Conservation (phyloP, 2,888 invertebrate genomes). For the Pilophorus perplexus region DNA sequence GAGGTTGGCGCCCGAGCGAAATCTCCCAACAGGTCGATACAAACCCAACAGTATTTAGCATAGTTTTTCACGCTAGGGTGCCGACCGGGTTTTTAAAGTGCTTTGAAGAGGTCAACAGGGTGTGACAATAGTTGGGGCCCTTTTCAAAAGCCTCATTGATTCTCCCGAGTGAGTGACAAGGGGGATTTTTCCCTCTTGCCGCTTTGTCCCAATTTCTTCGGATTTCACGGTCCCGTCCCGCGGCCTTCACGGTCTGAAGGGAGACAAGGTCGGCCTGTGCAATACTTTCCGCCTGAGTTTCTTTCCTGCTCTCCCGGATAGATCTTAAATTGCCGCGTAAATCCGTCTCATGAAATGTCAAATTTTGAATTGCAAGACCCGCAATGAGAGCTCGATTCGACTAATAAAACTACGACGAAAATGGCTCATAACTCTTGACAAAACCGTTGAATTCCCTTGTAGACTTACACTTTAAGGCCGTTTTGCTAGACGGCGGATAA, state of each 20-base stretch:
- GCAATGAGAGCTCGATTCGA: too few relatives aligned
- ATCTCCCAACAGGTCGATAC: neutral
- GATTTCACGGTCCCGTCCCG: conserved; percentile 6
- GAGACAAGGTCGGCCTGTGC: neutral
- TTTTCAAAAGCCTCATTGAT: conserved; percentile 6
- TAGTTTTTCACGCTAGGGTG: conserved; percentile 5
- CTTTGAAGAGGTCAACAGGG: neutral
- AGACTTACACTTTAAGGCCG: too few relatives aligned
- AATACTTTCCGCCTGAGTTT: too few relatives aligned
- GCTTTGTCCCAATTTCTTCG: conserved; percentile 5
- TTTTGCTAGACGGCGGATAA: too few relatives aligned
- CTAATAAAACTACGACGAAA: too few relatives aligned
- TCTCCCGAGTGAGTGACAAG: conserved; percentile 11
- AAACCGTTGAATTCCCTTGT: too few relatives aligned
- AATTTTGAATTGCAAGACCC: too few relatives aligned
- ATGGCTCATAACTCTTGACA: too few relatives aligned
- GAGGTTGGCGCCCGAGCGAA: conserved; percentile 13
- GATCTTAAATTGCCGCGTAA: too few relatives aligned
- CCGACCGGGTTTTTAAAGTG: too few relatives aligned
- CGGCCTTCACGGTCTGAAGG: neutral
- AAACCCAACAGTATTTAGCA: conserved; percentile 12
- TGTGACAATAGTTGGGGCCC: neutral
- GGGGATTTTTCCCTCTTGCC: conserved; percentile 1
- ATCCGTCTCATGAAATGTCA: too few relatives aligned
- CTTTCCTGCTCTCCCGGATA: too few relatives aligned